Evolutionary conservation across 1,140 invertebrate genomes (phyloP), one percentile per base, ranked within the genome.

Genomic region (Pissodes strobi): DNA sequence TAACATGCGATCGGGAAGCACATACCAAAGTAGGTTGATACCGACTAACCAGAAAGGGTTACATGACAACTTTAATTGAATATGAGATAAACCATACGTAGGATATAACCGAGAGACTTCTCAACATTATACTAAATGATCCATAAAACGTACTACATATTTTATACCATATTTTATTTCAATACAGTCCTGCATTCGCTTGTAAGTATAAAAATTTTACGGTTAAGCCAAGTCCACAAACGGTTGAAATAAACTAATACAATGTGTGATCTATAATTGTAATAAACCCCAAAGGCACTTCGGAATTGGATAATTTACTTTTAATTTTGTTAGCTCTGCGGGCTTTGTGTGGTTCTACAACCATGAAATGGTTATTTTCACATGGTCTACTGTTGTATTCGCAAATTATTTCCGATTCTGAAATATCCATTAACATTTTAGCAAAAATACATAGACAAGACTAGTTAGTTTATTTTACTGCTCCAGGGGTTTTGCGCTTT

Each of bases 261-360:
- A n/a, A n/a, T 48, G 19, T 22, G 19, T 19, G 45, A 2, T 23
- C 5, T 22, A 48, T 48, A 22, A 48, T 48, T 48, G 45, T 23
- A 48, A 48, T 48, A 48, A 48, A 48, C 45, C 2, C 15, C 8
- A 48, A 18, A 9, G 18, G 45, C 45, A 48, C 19, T 21, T 18
- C 4, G 45, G 22, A 48, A 48, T 48, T 48, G 45, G 45, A 48
- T 48, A 48, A 48, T 48, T 48, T 48, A 48, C 13, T 48, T 48
- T 48, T 48, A 48, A 48, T 48, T 37, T 22, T 48, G 45, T 21
- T 21, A n/a, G 17, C n/a, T 48, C 45, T 48, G 19, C 17, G 13
- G 22, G 45, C 45, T 9, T 21, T 21, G 13, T 21, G 45, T 48
- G 45, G 45, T 21, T 48, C 19, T 18, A 21, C 45, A 48, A 22